Evolutionary conservation across 1,140 invertebrate genomes (phyloP).

Genomic region (Zaprionus camerounensis): DNA sequence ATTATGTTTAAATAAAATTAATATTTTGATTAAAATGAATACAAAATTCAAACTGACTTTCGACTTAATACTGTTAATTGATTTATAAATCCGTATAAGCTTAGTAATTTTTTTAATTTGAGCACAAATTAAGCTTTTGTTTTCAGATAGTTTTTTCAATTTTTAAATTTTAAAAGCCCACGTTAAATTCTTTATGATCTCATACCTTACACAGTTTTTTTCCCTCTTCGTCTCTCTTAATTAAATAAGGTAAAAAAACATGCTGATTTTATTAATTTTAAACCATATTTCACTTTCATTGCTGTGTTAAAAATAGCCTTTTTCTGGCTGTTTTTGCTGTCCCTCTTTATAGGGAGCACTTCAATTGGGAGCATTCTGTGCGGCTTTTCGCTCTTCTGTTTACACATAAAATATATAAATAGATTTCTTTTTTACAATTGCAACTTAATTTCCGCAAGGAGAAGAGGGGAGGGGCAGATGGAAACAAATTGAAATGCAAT

Average conservation of each 20-base stretch:
- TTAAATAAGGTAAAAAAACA: not conserved
- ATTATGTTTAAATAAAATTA: too few species aligned
- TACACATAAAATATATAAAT: not conserved
- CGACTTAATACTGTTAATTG: too few species aligned
- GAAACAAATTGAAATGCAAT: constrained; percentile 64
- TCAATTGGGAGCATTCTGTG: not conserved
- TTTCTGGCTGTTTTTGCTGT: not conserved
- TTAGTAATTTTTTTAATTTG: too few species aligned
- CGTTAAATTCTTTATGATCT: not conserved
- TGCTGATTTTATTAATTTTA: not conserved
- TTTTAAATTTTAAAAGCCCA: not conserved
- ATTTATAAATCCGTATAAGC: too few species aligned
- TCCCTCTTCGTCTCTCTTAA: too few species aligned
- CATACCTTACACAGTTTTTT: not conserved
- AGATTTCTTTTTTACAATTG: constrained; percentile 7
- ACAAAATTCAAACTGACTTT: too few species aligned
- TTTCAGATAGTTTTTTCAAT: not conserved
- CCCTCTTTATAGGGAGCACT: not conserved
- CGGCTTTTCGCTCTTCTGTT: not conserved
- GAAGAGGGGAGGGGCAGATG: constrained; percentile 1
- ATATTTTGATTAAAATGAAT: not conserved
- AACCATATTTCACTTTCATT: too few species aligned
- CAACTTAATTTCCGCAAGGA: constrained; percentile 66
- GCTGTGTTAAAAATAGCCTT: not conserved
- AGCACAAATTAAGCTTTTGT: not conserved